Evolutionary conservation across 2,797 vertebrate species (phyloP), one percentile per base, ranked within the genome.

Genomic region (Oreochromis grahami): DNA sequence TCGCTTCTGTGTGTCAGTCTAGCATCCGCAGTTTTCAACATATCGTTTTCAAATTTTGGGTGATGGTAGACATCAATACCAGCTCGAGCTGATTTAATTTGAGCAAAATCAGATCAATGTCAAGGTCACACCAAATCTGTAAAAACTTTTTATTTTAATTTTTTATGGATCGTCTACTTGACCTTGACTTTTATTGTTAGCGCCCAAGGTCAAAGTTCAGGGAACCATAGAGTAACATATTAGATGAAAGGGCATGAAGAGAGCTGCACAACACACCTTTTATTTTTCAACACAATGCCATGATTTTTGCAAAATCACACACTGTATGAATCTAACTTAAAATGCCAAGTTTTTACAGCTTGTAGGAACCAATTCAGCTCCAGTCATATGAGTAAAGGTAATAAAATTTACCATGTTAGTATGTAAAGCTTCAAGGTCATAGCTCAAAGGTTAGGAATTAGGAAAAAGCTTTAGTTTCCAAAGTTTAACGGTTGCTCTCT

Each of bases 41-140:
- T 36, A 63, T 1, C 0, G 4, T 63, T 36, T 63, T 63, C 6
- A 36, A 0, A 63, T 63, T 63, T 36, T 63, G 17, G 36, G 32
- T n/a, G 58, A 63, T 36, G 34, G 32, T 38, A 13, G 58, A 38
- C 19, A 38, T 21, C 58, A 5, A 63, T 38, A 63, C 32, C 58
- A 63, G 58, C 34, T 63, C 11, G 1, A 63, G 34, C 58, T 63
- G 58, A 63, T 63, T 63, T 63, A 3, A 0, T 63, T 21, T 38
- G 19, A 5, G 58, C 8, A 63, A 38, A 36, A 63, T 63, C 19
- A 63, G 58, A 0, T 63, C 58, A 38, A 60, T 0, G 17, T 60
- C 56, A 60, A 63, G 11, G 58, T 38, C 58, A 63, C 58, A 63
- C 10, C 34, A 13, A 1, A 63, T 1, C 58, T 63, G 4, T 63